Evolutionary conservation across 2,797 vertebrate species (phyloP), one percentile per base, ranked within the genome.

Genomic region (Novumbra hubbsi): DNA sequence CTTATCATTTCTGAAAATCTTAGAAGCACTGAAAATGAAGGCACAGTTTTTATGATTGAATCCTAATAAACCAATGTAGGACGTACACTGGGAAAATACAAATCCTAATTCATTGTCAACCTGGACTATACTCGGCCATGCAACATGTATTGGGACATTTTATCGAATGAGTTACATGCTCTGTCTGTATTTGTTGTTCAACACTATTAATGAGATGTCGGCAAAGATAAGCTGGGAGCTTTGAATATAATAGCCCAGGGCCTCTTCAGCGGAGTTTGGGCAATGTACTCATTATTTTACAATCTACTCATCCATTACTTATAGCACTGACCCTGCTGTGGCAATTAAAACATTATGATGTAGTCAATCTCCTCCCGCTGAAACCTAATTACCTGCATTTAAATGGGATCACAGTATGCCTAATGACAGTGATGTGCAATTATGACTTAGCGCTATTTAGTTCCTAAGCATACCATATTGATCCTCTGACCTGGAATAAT

Each of bases 151-250:
- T 63, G 74, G 49, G 73, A 80, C 87, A 84, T 83, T 84, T 86
- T 81, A 82, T 72, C 68, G 74, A 70, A 74, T 76, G 48, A 77
- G 87, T 83, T 86, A 69, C 83, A 80, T 83, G 73, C 3, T 5
- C 78, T 72, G 68, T 77, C 78, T 62, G 75, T 60, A 68, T 84
- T 74, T 82, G 73, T 73, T 67, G 55, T 72, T 77, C 78, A 84
- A 74, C 64, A 17, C 68, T 79, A 79, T 84, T 86, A 88, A 89
- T 90, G 80, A 86, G 72, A 84, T 80, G 69, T 83, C 73, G 80
- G 64, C 68, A 52, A 81, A 81, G 82, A 87, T 88, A 84, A 87
- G 75, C 62, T 2, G 34, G 78, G 63, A 78, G 72, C 77, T 73
- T 32, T 50, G 50, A 80, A 24, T 66, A 65, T 70, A 72, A 68